phyloP scores from a whole-genome alignment of 2,888 invertebrate species.

The Thera obeliscata region DNA sequence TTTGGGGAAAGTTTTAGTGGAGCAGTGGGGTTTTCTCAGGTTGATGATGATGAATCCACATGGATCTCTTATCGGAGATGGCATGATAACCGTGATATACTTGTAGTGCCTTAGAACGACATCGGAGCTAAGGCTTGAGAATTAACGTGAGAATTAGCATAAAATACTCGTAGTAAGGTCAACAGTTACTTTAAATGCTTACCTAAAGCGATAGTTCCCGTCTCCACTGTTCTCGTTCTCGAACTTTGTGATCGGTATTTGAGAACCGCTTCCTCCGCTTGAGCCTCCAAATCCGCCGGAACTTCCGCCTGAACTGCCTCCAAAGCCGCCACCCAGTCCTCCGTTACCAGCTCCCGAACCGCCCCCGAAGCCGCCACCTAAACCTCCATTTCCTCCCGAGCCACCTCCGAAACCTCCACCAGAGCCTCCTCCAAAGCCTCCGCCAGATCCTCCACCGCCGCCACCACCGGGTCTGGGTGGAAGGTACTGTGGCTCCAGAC shows the following conservation, averaged over 20 bases:
- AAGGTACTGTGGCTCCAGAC: slow-evolving; percentile 55
- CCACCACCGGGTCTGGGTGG: slow-evolving; percentile 51
- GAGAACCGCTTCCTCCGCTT: slow-evolving; percentile 63
- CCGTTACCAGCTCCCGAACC: slow-evolving; percentile 42
- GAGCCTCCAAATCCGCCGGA: slow-evolving; percentile 39
- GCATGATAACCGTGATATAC: too few relatives aligned
- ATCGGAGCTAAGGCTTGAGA: too few relatives aligned
- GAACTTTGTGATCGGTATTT: slow-evolving; percentile 85
- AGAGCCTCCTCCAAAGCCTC: slow-evolving; percentile 44
- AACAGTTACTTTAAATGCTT: slow-evolving; percentile 19
- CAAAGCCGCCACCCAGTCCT: slow-evolving; percentile 43
- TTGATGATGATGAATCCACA: too few relatives aligned
- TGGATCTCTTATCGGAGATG: too few relatives aligned
- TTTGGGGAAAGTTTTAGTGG: too few relatives aligned
- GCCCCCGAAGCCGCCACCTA: slow-evolving; percentile 61
- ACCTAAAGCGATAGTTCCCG: slow-evolving; percentile 87
- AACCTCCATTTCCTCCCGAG: slow-evolving; percentile 50
- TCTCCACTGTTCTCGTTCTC: slow-evolving; percentile 87
- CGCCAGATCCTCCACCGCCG: slow-evolving; percentile 47
- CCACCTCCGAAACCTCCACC: slow-evolving; percentile 54
- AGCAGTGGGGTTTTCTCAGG: too few relatives aligned
- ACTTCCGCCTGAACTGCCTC: slow-evolving; percentile 58
- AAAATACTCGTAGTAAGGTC: too few relatives aligned
- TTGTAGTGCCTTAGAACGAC: too few relatives aligned
- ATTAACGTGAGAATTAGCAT: too few relatives aligned